A percentile compares a stretch with the other conserved stretches of the same genome.
phyloP scores from a whole-genome alignment of 2,888 invertebrate genomes.

The Himalopsyche tibetana region DNA sequence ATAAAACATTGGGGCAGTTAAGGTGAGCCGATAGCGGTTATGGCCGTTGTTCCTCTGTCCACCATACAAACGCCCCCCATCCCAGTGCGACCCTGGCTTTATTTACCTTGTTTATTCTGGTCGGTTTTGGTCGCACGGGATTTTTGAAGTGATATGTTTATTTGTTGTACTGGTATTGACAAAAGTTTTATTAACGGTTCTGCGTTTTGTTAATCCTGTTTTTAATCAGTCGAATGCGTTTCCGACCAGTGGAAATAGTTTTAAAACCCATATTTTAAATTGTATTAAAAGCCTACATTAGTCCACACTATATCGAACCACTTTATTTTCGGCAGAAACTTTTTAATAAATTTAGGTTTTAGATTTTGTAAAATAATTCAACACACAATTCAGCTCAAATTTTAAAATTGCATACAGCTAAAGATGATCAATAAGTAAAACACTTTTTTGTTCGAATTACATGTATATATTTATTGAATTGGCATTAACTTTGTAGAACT shows the following conservation, averaged over 20 bases:
- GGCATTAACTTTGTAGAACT: no score
- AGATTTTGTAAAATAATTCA: no score
- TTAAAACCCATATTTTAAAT: neutral
- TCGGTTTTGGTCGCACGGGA: slow-evolving; percentile 54
- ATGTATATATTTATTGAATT: no score
- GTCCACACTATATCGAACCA: neutral
- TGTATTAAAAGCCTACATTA: neutral
- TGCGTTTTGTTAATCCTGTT: slow-evolving; percentile 14
- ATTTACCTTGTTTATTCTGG: slow-evolving; percentile 58
- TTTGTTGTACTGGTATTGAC: slow-evolving; percentile 57
- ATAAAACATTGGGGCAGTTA: slow-evolving; percentile 54
- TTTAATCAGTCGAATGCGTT: slow-evolving; percentile 8
- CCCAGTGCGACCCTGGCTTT: slow-evolving; percentile 51
- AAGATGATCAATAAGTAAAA: no score
- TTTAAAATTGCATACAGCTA: no score
- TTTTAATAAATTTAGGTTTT: no score
- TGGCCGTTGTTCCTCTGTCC: slow-evolving; percentile 35
- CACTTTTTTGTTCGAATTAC: no score
- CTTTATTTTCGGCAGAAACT: no score
- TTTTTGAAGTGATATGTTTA: slow-evolving; percentile 61
- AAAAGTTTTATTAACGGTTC: slow-evolving; percentile 44
- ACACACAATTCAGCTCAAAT: no score
- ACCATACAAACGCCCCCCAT: slow-evolving; percentile 27
- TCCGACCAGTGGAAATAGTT: slow-evolving; percentile 26
- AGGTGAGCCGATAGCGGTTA: slow-evolving; percentile 53